Evolutionary conservation across 2,888 invertebrate genomes (phyloP), one percentile per base, ranked within the genome.

Genomic region (Kuschelorhynchus macadamiae): DNA sequence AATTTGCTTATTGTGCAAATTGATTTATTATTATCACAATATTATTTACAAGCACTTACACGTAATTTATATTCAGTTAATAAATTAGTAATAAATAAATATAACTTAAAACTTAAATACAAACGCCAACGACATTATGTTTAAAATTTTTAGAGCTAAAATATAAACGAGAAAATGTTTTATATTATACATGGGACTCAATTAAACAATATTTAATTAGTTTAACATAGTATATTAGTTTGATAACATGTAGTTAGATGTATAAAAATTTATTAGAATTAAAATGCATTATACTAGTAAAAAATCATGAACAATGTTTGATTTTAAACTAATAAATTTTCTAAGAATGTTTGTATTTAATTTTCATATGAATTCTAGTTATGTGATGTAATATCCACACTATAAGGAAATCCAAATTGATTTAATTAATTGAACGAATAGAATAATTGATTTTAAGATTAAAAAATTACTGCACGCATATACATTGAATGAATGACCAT

Each of bases 41-140:
- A 81, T 81, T 82, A 82, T 82, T 80, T 83, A 83, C 83, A 83
- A 82, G 82, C 83, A 81, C 81, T 81, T 82, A 82, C 81, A 82
- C 80, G 76, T 80, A 78, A 78, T 78, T 76, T 78, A 77, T 79
- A 76, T 77, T 75, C 74, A 80, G 75, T 77, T 79, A 59, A 67
- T 44, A 60, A 61, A 41, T 56, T 61, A 65, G 18, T 52, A 59
- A 62, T 61, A 65, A 56, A 46, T 55, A 36, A n/a, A 55, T 42
- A 61, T 50, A 46, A 63, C 33, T 67, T 47, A 63, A 68, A 65
- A 59, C 64, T 55, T 59, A 41, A 68, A 60, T 53, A 70, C 32
- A 47, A 69, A 57, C 68, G 36, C 33, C 53, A 69, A 63, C 57
- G 47, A 60, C 61, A 30, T 55, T 59, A 14, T 47, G 16, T 46